Base-by-base conservation (phyloP, 2,113 vertebrate species). In the Pampusana beccarii region DNA sequence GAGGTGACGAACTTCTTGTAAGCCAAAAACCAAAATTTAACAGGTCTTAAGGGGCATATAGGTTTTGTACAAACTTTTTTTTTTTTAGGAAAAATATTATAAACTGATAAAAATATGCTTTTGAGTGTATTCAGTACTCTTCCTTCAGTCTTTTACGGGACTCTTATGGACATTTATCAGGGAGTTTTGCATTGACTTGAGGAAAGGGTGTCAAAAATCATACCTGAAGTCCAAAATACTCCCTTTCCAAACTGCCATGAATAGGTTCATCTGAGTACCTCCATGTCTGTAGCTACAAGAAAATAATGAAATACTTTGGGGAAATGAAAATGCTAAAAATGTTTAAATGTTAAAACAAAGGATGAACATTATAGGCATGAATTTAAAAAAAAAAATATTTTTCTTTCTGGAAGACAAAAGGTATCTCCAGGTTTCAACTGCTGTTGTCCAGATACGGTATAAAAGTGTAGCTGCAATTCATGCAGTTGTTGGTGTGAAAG, bases 81-180 rank as follows among this genome's bases (percentile, higher is more conserved):
- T 44, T 44, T 58, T 25, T 29, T 36, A 15, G 10, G 2, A 44
- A 44, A 13, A 60, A 34, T 46, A 46, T 46, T 46, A 46, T 16
- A 46, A 71, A 50, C 15, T n/a, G n/a, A 11, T 8, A 89, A 69
- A 80, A 77, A 19, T 7, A 64, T 18, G 11, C 25, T 42, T 93
- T 29, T 44, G 44, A 74, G 26, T 42, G 16, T 31, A 50, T 40
- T 36, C 25, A 54, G 24, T 42, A 31, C 19, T 72, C 14, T 73
- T 85, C 26, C 13, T 7, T 23, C 13, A 29, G 21, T 74, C 15
- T 65, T 58, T 69, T 40, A 36, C 36, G 54, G 11, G 26, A 61
- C 12, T 67, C 9, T n/a, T 71, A 50, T 0, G 16, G 56, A 74
- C 23, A 9, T 1, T 0, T n/a, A 36, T 38, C 7, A 18, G 40